Base-by-base conservation (phyloP, 2,888 invertebrate genomes). In the Schizotus pectinicornis region DNA sequence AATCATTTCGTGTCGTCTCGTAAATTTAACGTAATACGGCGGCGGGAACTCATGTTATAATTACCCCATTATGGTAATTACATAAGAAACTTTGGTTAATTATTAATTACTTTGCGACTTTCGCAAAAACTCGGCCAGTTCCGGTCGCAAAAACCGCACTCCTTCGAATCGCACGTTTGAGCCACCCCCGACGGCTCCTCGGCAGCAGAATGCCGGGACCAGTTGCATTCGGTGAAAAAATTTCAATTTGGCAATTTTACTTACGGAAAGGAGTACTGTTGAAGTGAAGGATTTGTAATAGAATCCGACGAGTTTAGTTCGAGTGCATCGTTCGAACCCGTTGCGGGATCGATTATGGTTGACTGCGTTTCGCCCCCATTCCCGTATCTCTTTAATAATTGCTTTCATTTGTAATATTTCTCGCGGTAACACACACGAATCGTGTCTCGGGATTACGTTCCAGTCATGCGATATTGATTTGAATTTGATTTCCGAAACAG, bases 361-460 rank as follows among this genome's bases (percentile, higher is more conserved):
- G 43, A 62, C 55, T 46, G 47, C 33, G 22, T 43, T 38, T 11
- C 32, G 46, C 47, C 48, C 56, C 49, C 42, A 37, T 56, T 57
- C 55, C 38, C 62, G 52, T 64, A 63, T 64, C 64, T 59, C 59
- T 55, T 57, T 55, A 59, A 64, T 64, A 64, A 64, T 56, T 64
- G 62, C 62, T 50, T 62, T 59, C 64, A 64, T 63, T 64, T 63
- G 64, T 61, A 58, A 57, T 63, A 61, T 61, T 63, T 64, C 62
- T 61, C 62, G 57, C 62, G 51, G 48, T 64, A 58, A 46, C 56
- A 55, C 57, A 62, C 56, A 64, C 57, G 61, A 61, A 54, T 43
- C 59, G 45, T 57, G 57, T 57, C 63, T 41, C 39, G 59, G 61
- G 62, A 63, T 59, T 63, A 56, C 59, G 42, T 52, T 59, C 38